Base-by-base conservation (phyloP, 2,888 invertebrate species). In the Lycocerus yunnanus region DNA sequence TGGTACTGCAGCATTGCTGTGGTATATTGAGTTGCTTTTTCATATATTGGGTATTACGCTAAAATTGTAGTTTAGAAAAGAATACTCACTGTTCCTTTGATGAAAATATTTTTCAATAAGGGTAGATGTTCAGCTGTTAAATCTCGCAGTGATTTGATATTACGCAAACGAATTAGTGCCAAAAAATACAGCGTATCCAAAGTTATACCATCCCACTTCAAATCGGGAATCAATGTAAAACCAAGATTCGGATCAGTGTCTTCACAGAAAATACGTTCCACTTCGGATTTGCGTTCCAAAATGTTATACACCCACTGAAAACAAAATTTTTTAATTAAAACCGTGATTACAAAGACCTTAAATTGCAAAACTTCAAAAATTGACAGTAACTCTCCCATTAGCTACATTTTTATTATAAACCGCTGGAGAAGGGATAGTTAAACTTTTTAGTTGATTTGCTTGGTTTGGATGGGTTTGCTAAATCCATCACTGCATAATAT, bases 241-340 rank as follows among this genome's bases (percentile, higher is more conserved):
- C 98, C 98, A 77, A 88, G 92, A 63, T 91, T 90, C 1, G 93
- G 91, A 84, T 96, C 93, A 5, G 90, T 82, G 86, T 97, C 95
- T 85, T 96, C 95, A 85, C 92, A 94, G 6, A 97, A 89, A 66
- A 99, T 93, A 78, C 96, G 91, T 18, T 99, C 98, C 2, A 90
- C 88, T 88, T 99, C 99, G 66, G 93, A 92, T 85, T 95, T 96
- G 83, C 97, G 96, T 72, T 97, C 95, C 69, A 99, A 86, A 77
- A 99, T 97, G 86, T 99, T 99, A 86, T 96, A 95, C 0, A 99
- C 95, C 99, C 99, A 99, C 96, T 98, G 88, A 15, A 92, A 91
- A 77, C n/a, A 43, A 27, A 13, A 27, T 27, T 27, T 4, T 27
- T 27, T 27, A 27, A 27, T 27, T 27, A 13, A 27, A 27, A 27